phyloP scores from a whole-genome alignment of 2,888 invertebrate species.

The Liodrosophila aerea region DNA sequence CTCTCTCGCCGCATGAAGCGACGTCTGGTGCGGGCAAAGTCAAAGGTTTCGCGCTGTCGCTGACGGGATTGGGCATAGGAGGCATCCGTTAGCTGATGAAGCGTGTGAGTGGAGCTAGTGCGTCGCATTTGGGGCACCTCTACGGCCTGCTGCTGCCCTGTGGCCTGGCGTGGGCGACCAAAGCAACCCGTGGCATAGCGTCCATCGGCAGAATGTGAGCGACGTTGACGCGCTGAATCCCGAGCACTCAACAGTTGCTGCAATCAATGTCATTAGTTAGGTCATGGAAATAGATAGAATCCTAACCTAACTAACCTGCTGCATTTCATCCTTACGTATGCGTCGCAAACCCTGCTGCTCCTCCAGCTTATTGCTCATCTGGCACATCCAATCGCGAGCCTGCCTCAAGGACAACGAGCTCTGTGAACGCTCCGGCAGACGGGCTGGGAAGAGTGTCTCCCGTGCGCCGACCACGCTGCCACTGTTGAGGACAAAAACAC shows the following conservation, averaged over 20 bases:
- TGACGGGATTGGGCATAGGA: constrained; percentile 67
- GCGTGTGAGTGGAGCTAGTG: constrained; percentile 52
- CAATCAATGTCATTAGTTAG: no score
- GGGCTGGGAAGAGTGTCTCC: constrained; percentile 62
- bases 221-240: constrained; percentile 76
- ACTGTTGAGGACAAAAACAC: constrained; percentile 74
- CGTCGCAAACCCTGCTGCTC: constrained; percentile 77
- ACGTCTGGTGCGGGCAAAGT: constrained; percentile 64
- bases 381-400: constrained; percentile 70
- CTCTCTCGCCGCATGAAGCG: constrained; percentile 61
- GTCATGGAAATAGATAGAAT: neutral
- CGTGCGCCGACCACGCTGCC: constrained; percentile 68
- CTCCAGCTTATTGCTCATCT: constrained; percentile 78
- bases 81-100: constrained; percentile 70
- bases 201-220: constrained; percentile 78
- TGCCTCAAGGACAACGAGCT: constrained; percentile 78
- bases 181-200: constrained; percentile 77
- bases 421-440: constrained; percentile 80
- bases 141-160: constrained; percentile 18
- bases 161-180: constrained; percentile 47
- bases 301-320: constrained; percentile 55
- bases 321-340: constrained; percentile 72
- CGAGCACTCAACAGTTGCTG: constrained; percentile 74
- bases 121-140: constrained; percentile 34
- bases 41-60: constrained; percentile 62